Evolutionary conservation across 2,797 vertebrate species (phyloP).

Genomic region (Taenioides sp.): DNA sequence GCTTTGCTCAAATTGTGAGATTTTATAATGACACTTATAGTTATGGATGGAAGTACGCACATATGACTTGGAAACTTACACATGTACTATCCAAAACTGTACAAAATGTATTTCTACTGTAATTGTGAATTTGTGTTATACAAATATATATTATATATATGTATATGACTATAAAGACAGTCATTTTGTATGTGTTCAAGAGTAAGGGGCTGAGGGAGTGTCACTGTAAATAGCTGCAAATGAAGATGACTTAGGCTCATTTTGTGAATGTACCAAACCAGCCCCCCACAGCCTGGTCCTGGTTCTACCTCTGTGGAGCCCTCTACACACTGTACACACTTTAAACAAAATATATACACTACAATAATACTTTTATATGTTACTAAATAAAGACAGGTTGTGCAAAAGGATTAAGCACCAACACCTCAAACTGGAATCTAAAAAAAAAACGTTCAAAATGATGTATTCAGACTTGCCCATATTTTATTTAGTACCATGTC

Average conservation of each 20-base stretch:
- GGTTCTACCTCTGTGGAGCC: not conserved
- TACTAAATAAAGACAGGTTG: too few relatives aligned
- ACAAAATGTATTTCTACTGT: constrained; percentile 94
- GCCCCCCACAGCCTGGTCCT: not conserved
- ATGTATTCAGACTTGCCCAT: too few relatives aligned
- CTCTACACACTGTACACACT: too few relatives aligned
- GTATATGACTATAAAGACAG: constrained; percentile 86
- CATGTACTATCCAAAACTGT: constrained; percentile 87
- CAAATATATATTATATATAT: constrained; percentile 88
- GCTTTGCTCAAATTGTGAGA: constrained; percentile 93
- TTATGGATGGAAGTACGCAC: constrained; percentile 79
- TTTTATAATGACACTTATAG: constrained; percentile 88
- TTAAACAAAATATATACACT: too few relatives aligned
- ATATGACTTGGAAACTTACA: constrained; percentile 74
- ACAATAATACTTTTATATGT: too few relatives aligned
- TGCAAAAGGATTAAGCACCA: too few relatives aligned
- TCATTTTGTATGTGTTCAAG: constrained; percentile 98
- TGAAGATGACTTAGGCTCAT: constrained; percentile 86
- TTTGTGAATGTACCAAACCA: constrained; percentile 86
- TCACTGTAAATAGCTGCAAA: constrained; percentile 96
- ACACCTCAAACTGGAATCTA: too few relatives aligned
- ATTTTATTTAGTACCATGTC: too few relatives aligned
- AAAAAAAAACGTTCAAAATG: too few relatives aligned
- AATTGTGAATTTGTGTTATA: constrained; percentile 98
- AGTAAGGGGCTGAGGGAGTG: constrained; percentile 86